Base-by-base conservation (phyloP, 2,888 invertebrate species). In the Megaustenia siamemsis region DNA sequence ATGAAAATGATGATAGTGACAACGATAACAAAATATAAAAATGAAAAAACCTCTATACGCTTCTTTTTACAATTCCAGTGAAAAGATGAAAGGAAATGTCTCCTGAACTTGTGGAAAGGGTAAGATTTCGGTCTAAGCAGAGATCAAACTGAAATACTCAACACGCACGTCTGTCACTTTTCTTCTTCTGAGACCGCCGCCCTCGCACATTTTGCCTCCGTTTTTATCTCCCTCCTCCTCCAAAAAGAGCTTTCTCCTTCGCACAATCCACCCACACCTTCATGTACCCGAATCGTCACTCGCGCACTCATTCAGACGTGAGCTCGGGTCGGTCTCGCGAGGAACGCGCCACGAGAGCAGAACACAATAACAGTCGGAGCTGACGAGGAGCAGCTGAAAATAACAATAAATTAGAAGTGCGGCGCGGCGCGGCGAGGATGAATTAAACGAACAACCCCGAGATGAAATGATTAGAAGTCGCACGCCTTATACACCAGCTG, bases 1-100 rank as follows among this genome's bases (percentile, higher is more conserved):
- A 40, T 75, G 75, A 40, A 40, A 43, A 40, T 43, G 75, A 40
- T 75, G 75, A 40, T 75, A 43, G 12, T 75, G 75, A 75, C 43
- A n/a, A 75, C 24, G 75, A 75, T 40, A 43, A 75, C 24, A 56
- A 1, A 56, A 10, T 21, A 56, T 56, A 56, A 21, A 56, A 5
- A 56, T 56, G 21, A 56, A 56, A 24, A 56, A 49, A 24, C 4
- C 21, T 56, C 4, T 56, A 56, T 5, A 56, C n/a, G 5, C 56
- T 24, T 12, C 6, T n/a, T 60, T 60, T 12, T 28, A 6, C n/a
- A 66, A n/a, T n/a, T 28, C 66, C 66, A 4, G 6, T 5, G 32
- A 66, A 66, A 28, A 28, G 12, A 8, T 28, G 6, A n/a, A 28
- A 66, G 15, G 32, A 66, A 24, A 28, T 66, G 5, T 28, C 15